Base-by-base conservation (phyloP, 2,888 invertebrate genomes). In the Maniola hyperantus region DNA sequence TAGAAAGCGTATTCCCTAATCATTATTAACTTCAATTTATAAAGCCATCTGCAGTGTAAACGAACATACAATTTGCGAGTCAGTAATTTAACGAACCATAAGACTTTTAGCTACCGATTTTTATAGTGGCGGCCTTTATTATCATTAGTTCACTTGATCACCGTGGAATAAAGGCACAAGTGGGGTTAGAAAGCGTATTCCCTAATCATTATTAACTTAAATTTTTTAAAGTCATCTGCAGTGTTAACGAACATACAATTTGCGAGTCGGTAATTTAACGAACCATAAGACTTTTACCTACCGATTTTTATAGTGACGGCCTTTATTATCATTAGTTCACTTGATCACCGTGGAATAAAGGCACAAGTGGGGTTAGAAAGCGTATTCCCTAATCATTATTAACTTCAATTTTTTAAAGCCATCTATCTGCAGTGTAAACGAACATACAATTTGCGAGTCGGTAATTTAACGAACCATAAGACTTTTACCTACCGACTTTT, bases 251-350 rank as follows among this genome's bases (percentile, higher is more conserved):
- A 15, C 39, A 15, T 13, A 5, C 13, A 42, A 13, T 13, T 42
- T 26, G 1, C 26, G 26, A 26, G 26, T 2, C 26, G 26, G 26
- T 26, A n/a, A 26, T 26, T 26, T 2, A 26, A 26, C 26, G 4
- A 26, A 26, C 26, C n/a, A n/a, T n/a, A n/a, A 4, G 26, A 26
- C 2, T 26, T 26, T 26, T 26, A 26, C 4, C 26, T 26, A 26
- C 26, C n/a, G n/a, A n/a, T n/a, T n/a, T n/a, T n/a, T n/a, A n/a
- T n/a, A n/a, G n/a, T 51, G 39, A 26, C 0, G 61, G 39, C 20
- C 18, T 53, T 26, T 62, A 62, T 60, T 50, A 50, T 62, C 61
- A 62, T 62, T 62, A 51, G 39, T 62, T 53, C 51, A 51, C 61
- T 51, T 53, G 15, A 58, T 50, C 39, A 58, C 50, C 26, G 18